Evolutionary conservation across 1,140 invertebrate genomes (phyloP).

Genomic region (Orchestia grillus): DNA sequence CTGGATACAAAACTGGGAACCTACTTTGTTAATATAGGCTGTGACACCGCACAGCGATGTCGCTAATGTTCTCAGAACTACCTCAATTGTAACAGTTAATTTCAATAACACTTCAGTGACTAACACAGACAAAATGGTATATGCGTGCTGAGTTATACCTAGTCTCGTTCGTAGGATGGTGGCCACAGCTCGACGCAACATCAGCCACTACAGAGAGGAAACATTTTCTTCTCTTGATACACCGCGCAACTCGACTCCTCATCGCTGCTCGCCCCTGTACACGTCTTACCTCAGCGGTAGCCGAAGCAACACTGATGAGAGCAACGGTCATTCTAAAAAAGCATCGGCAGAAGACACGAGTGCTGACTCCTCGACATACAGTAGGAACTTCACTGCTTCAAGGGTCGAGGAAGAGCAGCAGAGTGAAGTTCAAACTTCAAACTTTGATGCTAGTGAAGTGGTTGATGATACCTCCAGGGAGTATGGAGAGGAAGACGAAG

Average conservation of each 20-base stretch:
- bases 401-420: background rate
- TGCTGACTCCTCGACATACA: background rate
- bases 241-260: constrained; percentile 26
- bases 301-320: background rate
- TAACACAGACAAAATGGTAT: background rate
- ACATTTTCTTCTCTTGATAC: background rate
- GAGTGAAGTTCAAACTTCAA: background rate
- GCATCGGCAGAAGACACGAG: background rate
- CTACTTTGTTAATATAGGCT: background rate
- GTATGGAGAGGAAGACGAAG: background rate
- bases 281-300: constrained; percentile 25
- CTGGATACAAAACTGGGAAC: background rate
- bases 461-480: background rate
- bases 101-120: background rate
- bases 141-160: background rate
- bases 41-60: no score
- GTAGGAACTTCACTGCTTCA: background rate
- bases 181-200: constrained; percentile 31
- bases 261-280: constrained; percentile 19
- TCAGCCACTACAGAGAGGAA: constrained; percentile 18
- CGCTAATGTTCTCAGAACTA: no score
- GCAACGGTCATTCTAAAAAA: background rate
- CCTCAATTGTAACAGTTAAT: background rate
- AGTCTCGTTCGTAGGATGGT: constrained; percentile 16
- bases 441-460: background rate